Evolutionary conservation across 2,113 vertebrate species (phyloP).

Genomic region (Crocuta crocuta): DNA sequence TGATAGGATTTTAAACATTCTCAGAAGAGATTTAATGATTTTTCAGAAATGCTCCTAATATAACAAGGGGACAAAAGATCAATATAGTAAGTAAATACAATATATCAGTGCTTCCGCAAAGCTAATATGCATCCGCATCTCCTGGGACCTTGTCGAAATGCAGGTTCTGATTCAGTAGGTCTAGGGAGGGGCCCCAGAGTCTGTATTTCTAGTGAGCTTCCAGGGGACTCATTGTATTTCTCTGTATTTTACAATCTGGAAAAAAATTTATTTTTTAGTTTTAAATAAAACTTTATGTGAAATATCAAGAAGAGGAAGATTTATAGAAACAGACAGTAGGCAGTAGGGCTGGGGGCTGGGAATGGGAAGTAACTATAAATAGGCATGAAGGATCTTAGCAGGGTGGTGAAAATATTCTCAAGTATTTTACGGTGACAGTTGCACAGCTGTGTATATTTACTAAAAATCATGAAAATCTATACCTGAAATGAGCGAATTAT

Average conservation of each 20-base stretch:
- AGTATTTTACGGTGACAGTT: slow-evolving; percentile 34
- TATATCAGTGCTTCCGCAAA: background rate
- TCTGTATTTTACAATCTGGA: slow-evolving; percentile 1
- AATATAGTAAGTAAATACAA: background rate
- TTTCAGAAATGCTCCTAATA: background rate
- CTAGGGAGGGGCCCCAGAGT: background rate
- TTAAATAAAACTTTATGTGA: slow-evolving; percentile 60
- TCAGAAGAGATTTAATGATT: slow-evolving; percentile 52
- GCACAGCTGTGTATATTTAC: slow-evolving; percentile 30
- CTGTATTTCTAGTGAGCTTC: slow-evolving; percentile 16
- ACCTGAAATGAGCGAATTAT: slow-evolving; percentile 37
- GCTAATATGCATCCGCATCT: background rate
- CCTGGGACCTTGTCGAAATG: background rate
- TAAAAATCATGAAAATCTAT: slow-evolving; percentile 5
- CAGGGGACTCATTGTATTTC: background rate
- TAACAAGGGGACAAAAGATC: slow-evolving; percentile 23
- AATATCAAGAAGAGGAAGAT: slow-evolving; percentile 40
- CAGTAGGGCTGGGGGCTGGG: background rate
- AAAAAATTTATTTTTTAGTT: slow-evolving; percentile 33
- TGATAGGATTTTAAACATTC: slow-evolving; percentile 29
- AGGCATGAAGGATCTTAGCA: background rate
- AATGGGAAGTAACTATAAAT: background rate
- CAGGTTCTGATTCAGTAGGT: background rate
- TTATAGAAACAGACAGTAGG: background rate
- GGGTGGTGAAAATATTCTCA: slow-evolving; percentile 12